phyloP scores from a whole-genome alignment of 2,113 vertebrate genomes.

The Myotis lucifugus region DNA sequence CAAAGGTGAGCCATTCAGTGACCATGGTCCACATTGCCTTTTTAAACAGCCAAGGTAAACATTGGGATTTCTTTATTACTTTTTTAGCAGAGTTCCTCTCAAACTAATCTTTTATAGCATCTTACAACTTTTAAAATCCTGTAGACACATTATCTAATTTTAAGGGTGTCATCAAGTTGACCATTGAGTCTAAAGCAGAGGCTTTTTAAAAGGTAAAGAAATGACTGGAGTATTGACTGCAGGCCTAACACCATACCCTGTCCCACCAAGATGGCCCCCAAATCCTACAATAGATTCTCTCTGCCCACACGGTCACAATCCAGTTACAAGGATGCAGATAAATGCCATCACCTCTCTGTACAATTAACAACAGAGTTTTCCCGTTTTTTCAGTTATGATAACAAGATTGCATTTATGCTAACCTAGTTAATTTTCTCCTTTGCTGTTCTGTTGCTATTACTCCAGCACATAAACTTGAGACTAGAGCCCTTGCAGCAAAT shows the following conservation, averaged over 20 bases:
- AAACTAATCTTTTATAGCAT: not conserved
- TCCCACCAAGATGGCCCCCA: not conserved
- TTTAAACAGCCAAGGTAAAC: not conserved
- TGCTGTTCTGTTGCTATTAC: conserved; percentile 45
- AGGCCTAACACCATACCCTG: too few relatives aligned
- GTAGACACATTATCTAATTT: not conserved
- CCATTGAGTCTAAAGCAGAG: not conserved
- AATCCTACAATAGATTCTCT: not conserved
- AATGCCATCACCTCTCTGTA: conserved; percentile 32
- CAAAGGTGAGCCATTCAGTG: not conserved
- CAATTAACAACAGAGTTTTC: conserved; percentile 35
- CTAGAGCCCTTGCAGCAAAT: conserved; percentile 73
- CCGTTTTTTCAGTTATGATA: conserved; percentile 67
- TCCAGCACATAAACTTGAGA: conserved; percentile 58
- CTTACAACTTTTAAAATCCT: not conserved
- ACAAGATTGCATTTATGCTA: conserved; percentile 55
- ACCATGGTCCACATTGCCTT: not conserved
- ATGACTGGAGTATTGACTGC: not conserved
- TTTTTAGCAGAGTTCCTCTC: not conserved
- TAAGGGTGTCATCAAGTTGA: not conserved
- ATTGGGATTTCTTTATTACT: not conserved
- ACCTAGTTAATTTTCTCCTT: conserved; percentile 61
- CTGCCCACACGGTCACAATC: not conserved
- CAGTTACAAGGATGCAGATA: conserved; percentile 54
- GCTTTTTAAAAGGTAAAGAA: not conserved